Percentiles rank a stretch among this genome's conserved stretches.
Evolutionary conservation across 2,113 vertebrate species (phyloP).

Genomic region (Prolemur simus): DNA sequence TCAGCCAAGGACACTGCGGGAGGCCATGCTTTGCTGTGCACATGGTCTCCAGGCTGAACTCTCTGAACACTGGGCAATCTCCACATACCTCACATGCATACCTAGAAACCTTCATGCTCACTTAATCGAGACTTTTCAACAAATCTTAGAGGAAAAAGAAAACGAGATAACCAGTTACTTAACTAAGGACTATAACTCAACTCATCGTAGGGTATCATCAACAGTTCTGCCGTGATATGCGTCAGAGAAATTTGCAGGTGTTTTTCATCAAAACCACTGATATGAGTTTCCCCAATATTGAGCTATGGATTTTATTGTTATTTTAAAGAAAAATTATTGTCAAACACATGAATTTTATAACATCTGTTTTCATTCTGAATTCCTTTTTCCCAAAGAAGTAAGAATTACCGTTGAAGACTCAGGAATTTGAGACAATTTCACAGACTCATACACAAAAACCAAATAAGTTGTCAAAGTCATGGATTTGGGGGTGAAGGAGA

Average conservation of each 20-base stretch:
- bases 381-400: slow-evolving; percentile 62
- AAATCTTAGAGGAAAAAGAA: slow-evolving; percentile 55
- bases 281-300: slow-evolving; percentile 55
- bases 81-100: slow-evolving; percentile 78
- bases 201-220: slow-evolving; percentile 52
- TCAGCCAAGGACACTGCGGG: neutral
- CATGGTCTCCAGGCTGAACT: slow-evolving; percentile 77
- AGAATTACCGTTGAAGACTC: slow-evolving; percentile 42
- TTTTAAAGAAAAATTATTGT: slow-evolving; percentile 74
- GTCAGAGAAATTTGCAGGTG: slow-evolving; percentile 55
- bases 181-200: slow-evolving; percentile 56
- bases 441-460: neutral
- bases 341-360: slow-evolving; percentile 68
- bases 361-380: slow-evolving; percentile 79
- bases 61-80: slow-evolving; percentile 77
- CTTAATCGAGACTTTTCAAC: slow-evolving; percentile 72
- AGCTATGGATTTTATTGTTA: slow-evolving; percentile 72
- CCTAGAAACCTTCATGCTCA: slow-evolving; percentile 75
- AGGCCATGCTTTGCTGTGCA: slow-evolving; percentile 43
- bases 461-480: slow-evolving; percentile 33
- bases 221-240: neutral
- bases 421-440: slow-evolving; percentile 58
- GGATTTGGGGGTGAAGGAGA: neutral
- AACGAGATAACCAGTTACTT: slow-evolving; percentile 51
- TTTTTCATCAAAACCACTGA: slow-evolving; percentile 74